These are phyloP conservation scores for Thereva unica DNA, from an alignment of 2,888 invertebrate species.

Conservation along the genomic window DNA sequence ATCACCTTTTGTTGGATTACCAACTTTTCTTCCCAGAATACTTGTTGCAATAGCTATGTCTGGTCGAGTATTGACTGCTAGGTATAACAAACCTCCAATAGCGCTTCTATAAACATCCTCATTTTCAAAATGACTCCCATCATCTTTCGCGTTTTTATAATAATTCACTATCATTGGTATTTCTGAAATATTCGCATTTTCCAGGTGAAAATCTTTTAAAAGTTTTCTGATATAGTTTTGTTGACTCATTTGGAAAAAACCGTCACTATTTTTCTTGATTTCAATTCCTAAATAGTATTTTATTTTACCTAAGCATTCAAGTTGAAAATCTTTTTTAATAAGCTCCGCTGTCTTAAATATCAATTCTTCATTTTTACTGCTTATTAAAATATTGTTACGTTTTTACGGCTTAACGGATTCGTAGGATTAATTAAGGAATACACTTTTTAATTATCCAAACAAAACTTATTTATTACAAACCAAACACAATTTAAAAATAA, in stretches of 20 bases:
- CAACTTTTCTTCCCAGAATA: neutral
- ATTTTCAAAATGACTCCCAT: neutral
- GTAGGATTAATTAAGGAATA: too few relatives aligned
- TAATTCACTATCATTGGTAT: constrained; percentile 14
- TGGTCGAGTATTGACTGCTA: constrained; percentile 27
- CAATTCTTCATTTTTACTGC: neutral
- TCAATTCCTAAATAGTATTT: constrained; percentile 28
- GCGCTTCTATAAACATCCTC: constrained; percentile 13
- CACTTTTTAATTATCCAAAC: too few relatives aligned
- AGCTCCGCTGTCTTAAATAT: neutral
- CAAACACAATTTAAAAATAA: too few relatives aligned
- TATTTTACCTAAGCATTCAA: constrained; percentile 28
- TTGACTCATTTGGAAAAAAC: constrained; percentile 1
- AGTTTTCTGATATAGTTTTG: constrained; percentile 22
- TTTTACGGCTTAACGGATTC: too few relatives aligned
- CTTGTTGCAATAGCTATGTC: constrained; percentile 18
- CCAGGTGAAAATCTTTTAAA: constrained; percentile 5
- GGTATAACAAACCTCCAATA: constrained; percentile 21
- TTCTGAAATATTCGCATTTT: constrained; percentile 22
- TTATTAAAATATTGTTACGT: neutral
- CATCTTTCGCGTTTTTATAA: constrained; percentile 21
- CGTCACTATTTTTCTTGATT: constrained; percentile 10
- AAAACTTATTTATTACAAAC: too few relatives aligned
- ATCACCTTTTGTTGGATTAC: neutral
- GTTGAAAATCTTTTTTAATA: constrained; percentile 6